phyloP scores from a whole-genome alignment of 2,797 vertebrate species.

The Poecilia velifera region DNA sequence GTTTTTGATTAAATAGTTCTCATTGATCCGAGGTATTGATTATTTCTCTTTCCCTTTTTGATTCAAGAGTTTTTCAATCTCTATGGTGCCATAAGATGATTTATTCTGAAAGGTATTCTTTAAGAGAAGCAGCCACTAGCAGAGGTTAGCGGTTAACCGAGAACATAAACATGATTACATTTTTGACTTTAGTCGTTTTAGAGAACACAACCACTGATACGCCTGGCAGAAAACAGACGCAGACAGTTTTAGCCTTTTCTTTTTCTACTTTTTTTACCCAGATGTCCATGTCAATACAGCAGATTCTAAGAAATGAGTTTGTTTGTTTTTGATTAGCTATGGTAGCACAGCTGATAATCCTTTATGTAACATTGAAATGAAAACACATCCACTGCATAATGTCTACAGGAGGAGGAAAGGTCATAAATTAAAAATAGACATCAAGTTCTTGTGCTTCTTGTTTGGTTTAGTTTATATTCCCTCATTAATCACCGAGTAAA shows the following conservation, averaged over 20 bases:
- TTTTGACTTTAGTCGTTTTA: not conserved
- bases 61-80: not conserved
- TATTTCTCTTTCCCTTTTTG: not conserved
- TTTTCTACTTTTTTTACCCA: not conserved
- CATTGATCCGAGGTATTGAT: not conserved
- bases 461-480: not conserved
- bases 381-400: not conserved
- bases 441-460: not conserved
- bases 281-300: not conserved
- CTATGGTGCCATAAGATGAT: not conserved
- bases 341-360: not conserved
- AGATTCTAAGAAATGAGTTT: not conserved
- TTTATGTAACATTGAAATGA: not conserved
- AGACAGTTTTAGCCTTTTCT: not conserved
- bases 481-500: not conserved
- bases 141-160: not conserved
- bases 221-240: not conserved
- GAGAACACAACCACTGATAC: not conserved
- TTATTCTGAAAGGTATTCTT: not conserved
- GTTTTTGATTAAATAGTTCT: constrained; percentile 17
- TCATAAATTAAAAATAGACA: not conserved
- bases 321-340: not conserved
- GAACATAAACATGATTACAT: not conserved
- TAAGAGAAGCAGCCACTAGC: not conserved
- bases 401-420: not conserved